Evolutionary conservation across 2,888 invertebrate species (phyloP), one percentile per base, ranked within the genome.

Genomic region (Netelia virgata): DNA sequence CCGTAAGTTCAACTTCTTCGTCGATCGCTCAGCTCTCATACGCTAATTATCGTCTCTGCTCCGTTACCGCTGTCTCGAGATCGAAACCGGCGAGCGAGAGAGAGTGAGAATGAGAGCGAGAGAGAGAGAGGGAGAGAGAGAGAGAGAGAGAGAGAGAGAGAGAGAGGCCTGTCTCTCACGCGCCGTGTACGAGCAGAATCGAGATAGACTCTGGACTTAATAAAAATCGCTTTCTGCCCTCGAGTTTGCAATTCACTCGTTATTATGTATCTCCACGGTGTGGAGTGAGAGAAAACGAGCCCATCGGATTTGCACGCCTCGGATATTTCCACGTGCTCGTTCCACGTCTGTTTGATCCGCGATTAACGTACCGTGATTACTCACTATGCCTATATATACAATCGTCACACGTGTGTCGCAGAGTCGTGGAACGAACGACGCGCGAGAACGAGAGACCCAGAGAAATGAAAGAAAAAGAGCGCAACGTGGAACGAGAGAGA

Each of bases 11-110:
- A 70, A 55, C 68, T 69, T 84, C 68, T 57, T 28, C 59, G 55
- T 61, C 73, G 75, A 86, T 84, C 75, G 66, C 50, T 73, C 76
- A 36, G 69, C 47, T 73, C 61, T 64, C 72, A 59, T 57, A 55
- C 59, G 82, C 78, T 86, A 76, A 84, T 86, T 86, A 86, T 86
- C 84, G 78, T 86, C 73, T 28, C 28, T 28, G 28, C 28, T 28
- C 28, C 28, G 28, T 28, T 28, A 28, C 28, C 72, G 73, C 55
- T 73, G 76, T 79, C 68, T 66, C 18, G 63, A 43, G 74, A 78
- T 79, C 74, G 36, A 47, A 50, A 84, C 36, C 53, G 41, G 43
- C 61, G 36, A 80, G 57, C 55, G 36, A 76, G 55, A 74, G 59
- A 53, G 36, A 61, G 36, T 55, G 41, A 69, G 36, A 59, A 57